Conservation (phyloP, 2,888 invertebrate genomes). For the Eulithis testata region DNA sequence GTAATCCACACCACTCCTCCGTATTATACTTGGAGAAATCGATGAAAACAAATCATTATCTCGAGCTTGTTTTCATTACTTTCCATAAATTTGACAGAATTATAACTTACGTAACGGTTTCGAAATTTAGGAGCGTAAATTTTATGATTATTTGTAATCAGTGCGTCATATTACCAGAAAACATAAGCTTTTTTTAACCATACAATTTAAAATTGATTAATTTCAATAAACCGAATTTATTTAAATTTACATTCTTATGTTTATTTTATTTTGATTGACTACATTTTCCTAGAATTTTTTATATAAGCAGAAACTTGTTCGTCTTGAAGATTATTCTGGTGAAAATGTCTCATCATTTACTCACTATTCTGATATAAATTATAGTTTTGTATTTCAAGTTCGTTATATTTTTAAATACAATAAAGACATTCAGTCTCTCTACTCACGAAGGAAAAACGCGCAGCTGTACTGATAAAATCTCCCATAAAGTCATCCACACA, state of each 20-base stretch:
- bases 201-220: neutral
- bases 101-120: constrained; percentile 31
- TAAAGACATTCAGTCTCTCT: constrained; percentile 16
- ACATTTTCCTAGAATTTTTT: neutral
- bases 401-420: constrained; percentile 5
- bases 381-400: neutral
- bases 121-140: constrained; percentile 20
- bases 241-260: neutral
- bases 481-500: constrained; percentile 29
- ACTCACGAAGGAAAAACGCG: constrained; percentile 33
- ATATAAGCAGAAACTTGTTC: too few species aligned
- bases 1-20: neutral
- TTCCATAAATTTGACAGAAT: constrained; percentile 29
- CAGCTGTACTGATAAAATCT: constrained; percentile 38
- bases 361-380: too few species aligned
- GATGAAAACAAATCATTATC: constrained; percentile 7
- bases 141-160: constrained; percentile 33
- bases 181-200: neutral
- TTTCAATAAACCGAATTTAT: constrained; percentile 1
- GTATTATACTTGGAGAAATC: constrained; percentile 19
- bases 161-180: constrained; percentile 29
- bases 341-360: too few species aligned
- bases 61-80: constrained; percentile 9
- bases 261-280: neutral
- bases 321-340: too few species aligned